Evolutionary conservation across 2,888 invertebrate genomes (phyloP).

Genomic region (Hirtodrosophila trivittata): DNA sequence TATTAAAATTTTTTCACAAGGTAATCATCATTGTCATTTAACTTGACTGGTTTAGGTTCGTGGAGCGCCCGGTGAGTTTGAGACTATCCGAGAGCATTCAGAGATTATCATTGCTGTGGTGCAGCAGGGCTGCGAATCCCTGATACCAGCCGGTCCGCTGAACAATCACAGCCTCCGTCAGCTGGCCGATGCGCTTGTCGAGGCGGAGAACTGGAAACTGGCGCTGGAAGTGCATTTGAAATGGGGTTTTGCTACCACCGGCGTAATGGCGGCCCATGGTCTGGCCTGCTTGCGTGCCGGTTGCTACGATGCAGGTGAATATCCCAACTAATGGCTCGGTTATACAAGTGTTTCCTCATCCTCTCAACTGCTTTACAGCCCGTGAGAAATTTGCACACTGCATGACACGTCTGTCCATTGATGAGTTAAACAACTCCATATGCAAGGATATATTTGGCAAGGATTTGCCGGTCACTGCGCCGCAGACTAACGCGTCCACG

Average conservation of each 20-base stretch:
- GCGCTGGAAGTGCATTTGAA: constrained; percentile 94
- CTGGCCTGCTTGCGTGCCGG: constrained; percentile 92
- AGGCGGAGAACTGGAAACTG: constrained; percentile 93
- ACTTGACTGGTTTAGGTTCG: constrained; percentile 80
- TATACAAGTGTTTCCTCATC: background rate
- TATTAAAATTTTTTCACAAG: background rate
- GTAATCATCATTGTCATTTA: background rate
- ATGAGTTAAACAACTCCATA: constrained; percentile 70
- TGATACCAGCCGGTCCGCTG: constrained; percentile 81
- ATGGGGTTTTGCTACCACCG: constrained; percentile 90
- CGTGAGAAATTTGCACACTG: constrained; percentile 83
- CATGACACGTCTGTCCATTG: constrained; percentile 78
- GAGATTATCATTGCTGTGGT: constrained; percentile 86
- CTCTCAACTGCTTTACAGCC: constrained; percentile 55
- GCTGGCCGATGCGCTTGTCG: constrained; percentile 89
- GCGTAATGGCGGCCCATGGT: constrained; percentile 95
- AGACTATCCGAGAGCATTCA: constrained; percentile 87
- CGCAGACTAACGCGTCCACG: constrained; percentile 11
- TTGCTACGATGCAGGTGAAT: constrained; percentile 88
- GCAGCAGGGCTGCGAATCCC: constrained; percentile 84
- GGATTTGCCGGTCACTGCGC: constrained; percentile 1
- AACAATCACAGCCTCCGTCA: constrained; percentile 87
- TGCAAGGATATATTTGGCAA: constrained; percentile 59
- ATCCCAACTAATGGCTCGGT: background rate
- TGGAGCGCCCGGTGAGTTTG: constrained; percentile 85